Evolutionary conservation across 2,797 vertebrate genomes (phyloP), one percentile per base, ranked within the genome.

Genomic region (Tamandua tetradactyla): DNA sequence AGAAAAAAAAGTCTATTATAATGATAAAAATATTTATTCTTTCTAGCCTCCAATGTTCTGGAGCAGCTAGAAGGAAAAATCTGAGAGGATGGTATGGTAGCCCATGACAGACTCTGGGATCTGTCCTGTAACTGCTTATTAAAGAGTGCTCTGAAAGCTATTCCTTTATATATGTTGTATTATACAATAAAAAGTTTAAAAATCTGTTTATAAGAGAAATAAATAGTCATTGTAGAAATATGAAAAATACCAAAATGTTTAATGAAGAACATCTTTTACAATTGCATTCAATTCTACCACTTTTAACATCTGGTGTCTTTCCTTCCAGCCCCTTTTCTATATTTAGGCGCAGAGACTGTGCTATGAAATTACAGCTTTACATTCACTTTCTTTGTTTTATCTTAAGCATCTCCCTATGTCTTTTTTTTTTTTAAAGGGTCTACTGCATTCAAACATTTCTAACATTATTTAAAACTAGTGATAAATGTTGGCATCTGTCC

Each of bases 181-280:
- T n/a, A n/a, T n/a, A n/a, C n/a, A n/a, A n/a, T n/a, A n/a, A n/a
- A n/a, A n/a, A n/a, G n/a, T n/a, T n/a, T 20, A 55, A 55, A 74
- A 61, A 62, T 88, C 2, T 66, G 3, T 80, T 83, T 81, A 72
- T 82, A 35, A 81, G 75, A 86, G 59, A 86, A 81, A 81, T 13
- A 9, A 23, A 9, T 12, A 10, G 59, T 71, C 87, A 79, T 35
- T 76, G 61, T 71, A 90, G 72, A 92, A 44, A 49, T 79, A 61
- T 71, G 40, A 61, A 69, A 91, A 91, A 59, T 27, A 59, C 35
- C 76, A 80, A 87, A 61, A 64, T 37, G 9, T 93, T 66, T 25
- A 87, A 87, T 66, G 44, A 89, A 68, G 83, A 82, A 79, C 75
- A 74, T 69, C n/a, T 15, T 62, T 85, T 25, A 55, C 95, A 95